Evolutionary conservation across 1,140 invertebrate genomes (phyloP).

Genomic region (Nixonia krombeini): DNA sequence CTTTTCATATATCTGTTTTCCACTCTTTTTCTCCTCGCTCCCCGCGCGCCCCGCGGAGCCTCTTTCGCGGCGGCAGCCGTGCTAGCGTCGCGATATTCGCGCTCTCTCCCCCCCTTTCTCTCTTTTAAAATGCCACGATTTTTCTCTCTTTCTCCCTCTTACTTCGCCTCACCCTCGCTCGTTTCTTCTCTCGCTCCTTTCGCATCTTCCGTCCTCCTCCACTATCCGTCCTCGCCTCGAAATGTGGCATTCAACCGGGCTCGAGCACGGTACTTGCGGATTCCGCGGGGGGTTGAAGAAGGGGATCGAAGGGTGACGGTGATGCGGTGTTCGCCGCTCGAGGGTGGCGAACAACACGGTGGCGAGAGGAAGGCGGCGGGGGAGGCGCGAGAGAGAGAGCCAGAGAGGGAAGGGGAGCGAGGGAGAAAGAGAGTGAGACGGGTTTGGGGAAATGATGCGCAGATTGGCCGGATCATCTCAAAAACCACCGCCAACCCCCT

Average conservation of each 20-base stretch:
- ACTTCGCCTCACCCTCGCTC: too few relatives aligned
- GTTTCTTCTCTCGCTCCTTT: conserved; percentile 27
- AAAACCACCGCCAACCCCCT: conserved; percentile 63
- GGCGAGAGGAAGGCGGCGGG: conserved; percentile 24
- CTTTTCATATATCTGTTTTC: too few relatives aligned
- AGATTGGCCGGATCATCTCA: conserved; percentile 72
- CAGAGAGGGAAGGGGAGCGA: conserved; percentile 55
- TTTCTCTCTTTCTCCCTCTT: conserved; percentile 24
- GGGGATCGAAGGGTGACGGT: conserved; percentile 20
- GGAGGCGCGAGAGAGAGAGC: conserved; percentile 17
- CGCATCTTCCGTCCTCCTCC: conserved; percentile 39
- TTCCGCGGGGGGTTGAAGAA: conserved; percentile 17
- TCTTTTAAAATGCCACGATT: conserved; percentile 43
- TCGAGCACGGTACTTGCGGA: conserved; percentile 37
- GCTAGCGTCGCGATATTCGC: conserved; percentile 17
- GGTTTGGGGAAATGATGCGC: conserved; percentile 69
- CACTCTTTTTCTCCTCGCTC: conserved; percentile 39
- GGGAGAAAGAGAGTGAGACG: conserved; percentile 14
- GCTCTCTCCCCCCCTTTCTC: conserved; percentile 22
- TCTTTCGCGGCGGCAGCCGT: conserved; percentile 26
- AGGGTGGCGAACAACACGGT: conserved; percentile 45
- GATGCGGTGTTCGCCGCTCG: conserved; percentile 53
- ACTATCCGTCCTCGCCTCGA: conserved; percentile 54
- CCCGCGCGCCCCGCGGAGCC: conserved; percentile 12
- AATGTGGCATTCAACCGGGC: conserved; percentile 55